Base-by-base conservation (phyloP, 2,888 invertebrate genomes). In the Xylota sylvarum region DNA sequence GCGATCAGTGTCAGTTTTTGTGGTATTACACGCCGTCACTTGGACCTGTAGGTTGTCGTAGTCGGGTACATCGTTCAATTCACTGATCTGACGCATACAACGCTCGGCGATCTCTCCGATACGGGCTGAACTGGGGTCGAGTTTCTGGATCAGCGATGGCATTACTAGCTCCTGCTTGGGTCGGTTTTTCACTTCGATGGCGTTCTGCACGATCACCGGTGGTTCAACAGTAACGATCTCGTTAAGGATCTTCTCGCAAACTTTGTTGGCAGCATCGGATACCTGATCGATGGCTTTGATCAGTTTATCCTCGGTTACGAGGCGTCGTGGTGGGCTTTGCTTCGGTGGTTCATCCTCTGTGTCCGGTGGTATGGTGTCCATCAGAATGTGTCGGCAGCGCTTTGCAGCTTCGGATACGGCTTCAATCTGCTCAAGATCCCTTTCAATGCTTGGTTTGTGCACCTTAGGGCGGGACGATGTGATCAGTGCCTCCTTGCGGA, bases 101-200 rank as follows among this genome's bases (percentile, higher is more conserved):
- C 92, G 94, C 92, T 91, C 93, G 89, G 90, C 94, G 91, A 91
- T 94, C 91, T 89, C 94, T 90, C 91, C 94, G 91, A 91, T 92
- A 91, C 91, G 93, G 76, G 91, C 94, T 90, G 91, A 94, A 92
- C 91, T 94, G 92, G 90, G 94, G 92, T 92, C 93, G 90, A 90
- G 91, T 92, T 92, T 94, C 92, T 90, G 94, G 88, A 91, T 94
- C 90, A 90, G 88, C 56, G 89, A 88, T 4, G 91, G 91, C 90
- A 90, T 91, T 10, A 91, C 90, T 10, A 92, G 67, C 32, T 74
- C 67, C 37, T 70, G 70, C 12, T 69, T 60, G 35, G 65, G 40
- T 0, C 67, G 74, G 62, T 91, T 91, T 35, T 90, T 90, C 23
- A 91, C 90, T 70, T 90, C 89, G 4, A 90, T 76, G 0, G 91